Evolutionary conservation across 92 coral and sea anemone species (phyloP).

Genomic region (Hydrozoanthus gracilis): DNA sequence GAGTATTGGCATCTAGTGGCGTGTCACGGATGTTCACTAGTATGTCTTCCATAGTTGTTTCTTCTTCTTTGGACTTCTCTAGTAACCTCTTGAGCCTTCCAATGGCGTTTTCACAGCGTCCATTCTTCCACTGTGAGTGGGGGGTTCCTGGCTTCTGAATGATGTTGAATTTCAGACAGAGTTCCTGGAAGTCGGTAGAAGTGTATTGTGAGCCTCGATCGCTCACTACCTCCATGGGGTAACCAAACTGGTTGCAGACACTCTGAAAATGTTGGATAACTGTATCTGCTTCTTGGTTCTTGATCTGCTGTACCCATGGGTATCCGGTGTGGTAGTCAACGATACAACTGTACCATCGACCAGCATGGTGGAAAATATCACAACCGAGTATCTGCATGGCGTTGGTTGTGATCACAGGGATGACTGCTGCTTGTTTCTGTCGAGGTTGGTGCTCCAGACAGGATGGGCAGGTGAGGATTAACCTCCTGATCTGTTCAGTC

Average conservation of each 20-base stretch:
- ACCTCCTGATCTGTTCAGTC: conserved; percentile 70
- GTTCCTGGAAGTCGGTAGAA: conserved; percentile 73
- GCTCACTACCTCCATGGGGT: conserved; percentile 72
- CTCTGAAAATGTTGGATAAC: conserved; percentile 71
- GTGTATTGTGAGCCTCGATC: conserved; percentile 78
- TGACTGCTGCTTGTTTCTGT: conserved; percentile 75
- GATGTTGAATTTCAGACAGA: conserved; percentile 72
- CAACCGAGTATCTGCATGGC: conserved; percentile 76
- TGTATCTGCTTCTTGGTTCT: conserved; percentile 74
- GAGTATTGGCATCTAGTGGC: conserved; percentile 66
- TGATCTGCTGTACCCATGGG: conserved; percentile 68
- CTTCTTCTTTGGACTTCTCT: conserved; percentile 71
- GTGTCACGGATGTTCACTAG: conserved; percentile 76
- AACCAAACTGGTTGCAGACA: conserved; percentile 78
- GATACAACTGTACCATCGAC: conserved; percentile 70
- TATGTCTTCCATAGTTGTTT: conserved; percentile 71
- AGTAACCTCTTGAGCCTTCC: conserved; percentile 75
- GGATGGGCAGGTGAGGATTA: conserved; percentile 75
- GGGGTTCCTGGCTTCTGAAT: conserved; percentile 75
- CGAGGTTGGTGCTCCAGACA: conserved; percentile 78
- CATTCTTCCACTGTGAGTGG: conserved; percentile 75
- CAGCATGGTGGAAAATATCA: conserved; percentile 74
- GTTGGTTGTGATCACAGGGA: conserved; percentile 76
- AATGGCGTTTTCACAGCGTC: conserved; percentile 73
- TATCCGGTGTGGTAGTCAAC: conserved; percentile 72